A percentile compares a stretch with the other conserved stretches of the same genome.
phyloP scores from a whole-genome alignment of 2,797 vertebrate species.

The Lycodopsis pacificus region DNA sequence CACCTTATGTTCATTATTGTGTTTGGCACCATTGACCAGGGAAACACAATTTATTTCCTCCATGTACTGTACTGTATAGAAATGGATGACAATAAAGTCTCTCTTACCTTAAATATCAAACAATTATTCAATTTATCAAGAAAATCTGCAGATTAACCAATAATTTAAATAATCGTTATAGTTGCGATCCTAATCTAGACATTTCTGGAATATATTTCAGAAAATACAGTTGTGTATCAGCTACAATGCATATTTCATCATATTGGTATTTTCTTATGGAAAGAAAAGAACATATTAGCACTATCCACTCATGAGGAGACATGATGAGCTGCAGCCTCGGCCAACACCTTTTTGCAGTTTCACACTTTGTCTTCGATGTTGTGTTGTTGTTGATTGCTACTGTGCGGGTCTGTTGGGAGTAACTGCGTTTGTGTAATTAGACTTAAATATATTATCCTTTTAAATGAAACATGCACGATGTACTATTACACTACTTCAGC shows the following conservation, averaged over 20 bases:
- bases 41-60: neutral
- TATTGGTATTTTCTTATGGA: neutral
- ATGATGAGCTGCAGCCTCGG: neutral
- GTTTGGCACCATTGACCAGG: neutral
- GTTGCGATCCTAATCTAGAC: neutral
- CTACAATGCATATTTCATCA: neutral
- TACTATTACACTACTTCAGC: neutral
- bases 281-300: neutral
- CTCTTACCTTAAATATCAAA: neutral
- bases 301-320: neutral
- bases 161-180: neutral
- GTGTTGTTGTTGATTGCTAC: neutral
- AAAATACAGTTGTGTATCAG: neutral
- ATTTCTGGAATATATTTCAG: neutral
- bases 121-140: neutral
- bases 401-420: neutral
- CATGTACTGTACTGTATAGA: neutral
- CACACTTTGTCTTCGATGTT: neutral
- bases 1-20: neutral
- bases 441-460: neutral
- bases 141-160: neutral
- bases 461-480: neutral
- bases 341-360: neutral
- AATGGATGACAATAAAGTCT: neutral
- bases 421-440: neutral